phyloP scores from a whole-genome alignment of 2,888 invertebrate species.

The Lamellibrachia columna region DNA sequence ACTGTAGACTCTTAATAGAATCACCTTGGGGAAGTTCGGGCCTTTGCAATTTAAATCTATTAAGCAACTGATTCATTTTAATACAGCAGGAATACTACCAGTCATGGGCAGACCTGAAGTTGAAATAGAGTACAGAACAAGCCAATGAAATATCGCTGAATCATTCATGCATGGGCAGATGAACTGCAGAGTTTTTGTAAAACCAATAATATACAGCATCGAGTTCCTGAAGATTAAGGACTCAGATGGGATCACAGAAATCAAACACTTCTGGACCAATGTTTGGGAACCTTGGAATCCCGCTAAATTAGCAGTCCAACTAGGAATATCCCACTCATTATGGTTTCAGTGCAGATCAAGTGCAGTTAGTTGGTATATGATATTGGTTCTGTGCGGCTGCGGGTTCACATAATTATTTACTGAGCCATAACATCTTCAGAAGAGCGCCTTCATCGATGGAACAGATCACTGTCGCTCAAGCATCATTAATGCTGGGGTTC shows the following conservation, averaged over 20 bases:
- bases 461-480: background rate
- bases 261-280: background rate
- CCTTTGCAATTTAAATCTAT: too few species aligned
- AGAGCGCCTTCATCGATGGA: background rate
- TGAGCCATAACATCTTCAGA: background rate
- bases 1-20: too few species aligned
- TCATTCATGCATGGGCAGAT: background rate
- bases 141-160: background rate
- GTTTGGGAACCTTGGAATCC: background rate
- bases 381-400: background rate
- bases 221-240: background rate
- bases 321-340: background rate
- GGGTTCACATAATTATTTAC: background rate
- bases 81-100: background rate
- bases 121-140: background rate
- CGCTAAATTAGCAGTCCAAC: background rate
- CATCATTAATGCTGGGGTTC: too few species aligned
- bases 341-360: background rate
- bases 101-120: background rate
- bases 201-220: background rate
- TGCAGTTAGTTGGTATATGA: background rate
- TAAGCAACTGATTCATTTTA: too few species aligned
- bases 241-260: background rate
- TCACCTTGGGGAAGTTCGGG: too few species aligned
- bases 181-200: background rate